Conservation (phyloP, 2,888 invertebrate genomes). For the Limnephilus rhombicus region DNA sequence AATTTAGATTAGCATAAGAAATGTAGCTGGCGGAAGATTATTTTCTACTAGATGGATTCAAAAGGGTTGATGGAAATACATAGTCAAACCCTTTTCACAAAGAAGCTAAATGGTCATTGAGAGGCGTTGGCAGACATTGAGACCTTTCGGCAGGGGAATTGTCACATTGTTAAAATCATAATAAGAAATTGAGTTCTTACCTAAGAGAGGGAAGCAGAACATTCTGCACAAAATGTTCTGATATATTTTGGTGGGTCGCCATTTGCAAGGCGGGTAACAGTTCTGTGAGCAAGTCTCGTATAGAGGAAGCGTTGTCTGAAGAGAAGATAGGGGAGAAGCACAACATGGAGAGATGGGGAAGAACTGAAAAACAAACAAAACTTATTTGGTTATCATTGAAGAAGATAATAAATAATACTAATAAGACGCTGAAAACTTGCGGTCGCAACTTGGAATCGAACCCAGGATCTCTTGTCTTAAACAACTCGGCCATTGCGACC, state of each 20-base stretch:
- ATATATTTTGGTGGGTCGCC: slow-evolving; percentile 72
- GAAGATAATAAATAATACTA: no score
- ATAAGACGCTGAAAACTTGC: no score
- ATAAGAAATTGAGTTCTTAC: slow-evolving; percentile 67
- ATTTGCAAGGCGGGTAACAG: slow-evolving; percentile 74
- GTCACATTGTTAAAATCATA: neutral
- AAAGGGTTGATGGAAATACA: neutral
- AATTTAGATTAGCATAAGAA: neutral
- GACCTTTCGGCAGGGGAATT: neutral
- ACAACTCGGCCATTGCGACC: no score
- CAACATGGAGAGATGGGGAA: slow-evolving; percentile 72
- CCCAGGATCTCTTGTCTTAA: no score
- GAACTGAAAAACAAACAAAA: slow-evolving; percentile 70
- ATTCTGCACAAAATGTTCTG: slow-evolving; percentile 69
- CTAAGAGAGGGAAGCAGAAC: slow-evolving; percentile 73
- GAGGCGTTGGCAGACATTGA: neutral
- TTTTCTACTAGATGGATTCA: neutral
- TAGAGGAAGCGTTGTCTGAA: slow-evolving; percentile 56
- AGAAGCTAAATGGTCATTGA: neutral
- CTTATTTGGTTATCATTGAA: no score
- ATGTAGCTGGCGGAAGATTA: neutral
- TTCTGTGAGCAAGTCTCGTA: slow-evolving; percentile 70
- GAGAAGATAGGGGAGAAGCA: slow-evolving; percentile 68
- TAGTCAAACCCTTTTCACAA: neutral
- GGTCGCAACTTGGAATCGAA: no score